Evolutionary conservation across 35 echinoderm and acorn worm species (phyloP).

Genomic region (Ptychodera flava): DNA sequence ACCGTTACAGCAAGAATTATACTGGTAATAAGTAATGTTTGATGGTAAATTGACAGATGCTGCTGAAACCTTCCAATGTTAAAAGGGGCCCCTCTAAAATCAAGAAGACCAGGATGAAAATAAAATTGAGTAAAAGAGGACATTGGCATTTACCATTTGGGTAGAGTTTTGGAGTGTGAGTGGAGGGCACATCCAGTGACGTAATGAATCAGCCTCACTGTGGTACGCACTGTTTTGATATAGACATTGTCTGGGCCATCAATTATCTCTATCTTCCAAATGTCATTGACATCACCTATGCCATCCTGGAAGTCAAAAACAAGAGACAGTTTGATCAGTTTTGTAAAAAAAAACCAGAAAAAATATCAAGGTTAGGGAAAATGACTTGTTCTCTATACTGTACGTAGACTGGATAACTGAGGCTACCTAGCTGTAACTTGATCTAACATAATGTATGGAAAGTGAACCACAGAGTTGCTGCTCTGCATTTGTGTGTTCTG

Average conservation of each 20-base stretch:
- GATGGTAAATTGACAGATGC: no score
- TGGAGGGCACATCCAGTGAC: conserved; percentile 71
- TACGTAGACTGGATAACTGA: no score
- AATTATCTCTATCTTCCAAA: conserved; percentile 76
- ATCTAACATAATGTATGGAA: no score
- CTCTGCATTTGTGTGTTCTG: no score
- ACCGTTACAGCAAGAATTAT: no score
- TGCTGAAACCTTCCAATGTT: no score
- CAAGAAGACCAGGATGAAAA: no score
- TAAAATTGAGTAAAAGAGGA: not conserved
- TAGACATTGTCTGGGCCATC: conserved; percentile 29
- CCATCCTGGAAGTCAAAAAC: conserved; percentile 57
- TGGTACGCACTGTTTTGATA: conserved; percentile 65
- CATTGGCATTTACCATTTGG: conserved; percentile 63
- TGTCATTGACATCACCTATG: conserved; percentile 89
- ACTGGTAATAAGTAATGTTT: no score
- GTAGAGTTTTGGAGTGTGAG: conserved; percentile 66
- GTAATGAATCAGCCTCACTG: conserved; percentile 72
- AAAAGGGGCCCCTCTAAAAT: no score
- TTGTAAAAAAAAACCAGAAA: not conserved
- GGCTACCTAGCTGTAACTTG: no score
- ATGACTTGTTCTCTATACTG: no score
- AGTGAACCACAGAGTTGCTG: no score
- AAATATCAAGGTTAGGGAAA: not conserved
- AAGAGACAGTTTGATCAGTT: not conserved